A percentile compares a stretch with the other conserved stretches of the same genome.
These are phyloP conservation scores for Plodia interpunctella DNA, from an alignment of 1,140 invertebrate species.

Conservation along the genomic window DNA sequence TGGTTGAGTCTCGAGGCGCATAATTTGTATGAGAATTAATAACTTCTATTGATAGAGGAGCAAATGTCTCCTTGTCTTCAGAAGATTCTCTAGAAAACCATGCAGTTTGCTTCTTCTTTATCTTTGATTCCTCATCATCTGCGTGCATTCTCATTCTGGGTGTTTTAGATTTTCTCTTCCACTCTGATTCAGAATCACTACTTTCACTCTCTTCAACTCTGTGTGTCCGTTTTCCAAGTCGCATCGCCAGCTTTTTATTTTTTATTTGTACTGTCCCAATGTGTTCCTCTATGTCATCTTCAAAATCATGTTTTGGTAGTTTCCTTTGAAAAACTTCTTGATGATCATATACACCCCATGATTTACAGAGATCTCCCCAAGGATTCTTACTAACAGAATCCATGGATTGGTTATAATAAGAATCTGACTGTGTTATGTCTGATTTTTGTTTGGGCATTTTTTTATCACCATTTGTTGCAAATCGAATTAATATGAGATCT, in stretches of 20 bases:
- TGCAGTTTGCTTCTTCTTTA: constrained; percentile 54
- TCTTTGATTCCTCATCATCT: constrained; percentile 88
- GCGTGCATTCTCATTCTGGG: constrained; percentile 91
- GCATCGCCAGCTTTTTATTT: constrained; percentile 59
- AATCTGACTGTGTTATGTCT: constrained; percentile 80
- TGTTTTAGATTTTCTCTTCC: constrained; percentile 81
- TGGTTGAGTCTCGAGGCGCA: constrained; percentile 38
- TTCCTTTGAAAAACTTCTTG: constrained; percentile 75
- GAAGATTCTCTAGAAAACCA: constrained; percentile 41
- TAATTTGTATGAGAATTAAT: constrained; percentile 47
- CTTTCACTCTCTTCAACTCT: constrained; percentile 50
- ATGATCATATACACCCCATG: constrained; percentile 82
- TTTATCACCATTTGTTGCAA: constrained; percentile 79
- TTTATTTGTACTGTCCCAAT: constrained; percentile 37
- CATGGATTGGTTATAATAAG: constrained; percentile 58
- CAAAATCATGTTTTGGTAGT: constrained; percentile 34
- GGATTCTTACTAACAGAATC: constrained; percentile 80
- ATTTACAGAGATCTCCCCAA: constrained; percentile 83
- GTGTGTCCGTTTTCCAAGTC: constrained; percentile 62
- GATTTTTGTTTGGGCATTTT: constrained; percentile 65
- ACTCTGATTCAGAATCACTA: constrained; percentile 72
- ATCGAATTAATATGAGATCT: constrained; percentile 84
- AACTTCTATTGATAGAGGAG: constrained; percentile 63
- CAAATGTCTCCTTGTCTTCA: constrained; percentile 45
- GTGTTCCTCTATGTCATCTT: constrained; percentile 35